Percentiles rank a stretch among this genome's conserved stretches.
These are phyloP conservation scores for Habropoda laboriosa DNA, from an alignment of 1,140 invertebrate species.

Conservation along the genomic window DNA sequence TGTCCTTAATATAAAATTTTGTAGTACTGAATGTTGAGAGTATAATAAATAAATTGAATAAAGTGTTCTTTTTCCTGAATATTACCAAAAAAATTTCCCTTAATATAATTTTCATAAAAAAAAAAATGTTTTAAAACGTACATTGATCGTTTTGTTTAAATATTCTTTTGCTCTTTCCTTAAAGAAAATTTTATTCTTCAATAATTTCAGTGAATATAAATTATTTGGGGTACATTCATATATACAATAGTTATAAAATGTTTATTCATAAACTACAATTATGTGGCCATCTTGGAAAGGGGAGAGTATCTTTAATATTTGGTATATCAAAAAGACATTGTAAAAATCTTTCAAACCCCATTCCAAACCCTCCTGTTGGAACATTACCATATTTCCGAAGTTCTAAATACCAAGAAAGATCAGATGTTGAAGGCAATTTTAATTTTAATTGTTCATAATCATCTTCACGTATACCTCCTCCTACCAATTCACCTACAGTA, in stretches of 20 bases:
- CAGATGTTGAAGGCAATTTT: conserved; percentile 83
- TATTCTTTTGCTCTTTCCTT: conserved; percentile 19
- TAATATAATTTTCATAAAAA: not conserved
- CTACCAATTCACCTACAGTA: conserved; percentile 94
- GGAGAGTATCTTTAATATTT: conserved; percentile 96
- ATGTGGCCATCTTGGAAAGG: conserved; percentile 97
- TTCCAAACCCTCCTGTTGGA: conserved; percentile 95
- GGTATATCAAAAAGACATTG: conserved; percentile 90
- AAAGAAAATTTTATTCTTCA: conserved; percentile 3
- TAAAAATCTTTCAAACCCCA: conserved; percentile 96
- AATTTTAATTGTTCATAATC: conserved; percentile 85
- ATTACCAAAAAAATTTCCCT: too few species aligned
- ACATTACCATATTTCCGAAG: conserved; percentile 93
- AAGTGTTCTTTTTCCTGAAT: conserved; percentile 1
- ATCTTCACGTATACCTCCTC: conserved; percentile 96
- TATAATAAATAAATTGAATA: conserved; percentile 1
- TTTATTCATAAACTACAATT: conserved; percentile 90
- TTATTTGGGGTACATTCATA: conserved; percentile 45
- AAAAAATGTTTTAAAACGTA: not conserved
- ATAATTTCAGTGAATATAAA: not conserved
- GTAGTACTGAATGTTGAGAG: conserved; percentile 11
- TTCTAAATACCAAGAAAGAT: conserved; percentile 95
- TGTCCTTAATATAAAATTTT: conserved; percentile 30
- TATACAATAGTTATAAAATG: conserved; percentile 61
- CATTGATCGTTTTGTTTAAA: not conserved